Evolutionary conservation across 2,113 vertebrate genomes (phyloP).

Genomic region (Passer montanus): DNA sequence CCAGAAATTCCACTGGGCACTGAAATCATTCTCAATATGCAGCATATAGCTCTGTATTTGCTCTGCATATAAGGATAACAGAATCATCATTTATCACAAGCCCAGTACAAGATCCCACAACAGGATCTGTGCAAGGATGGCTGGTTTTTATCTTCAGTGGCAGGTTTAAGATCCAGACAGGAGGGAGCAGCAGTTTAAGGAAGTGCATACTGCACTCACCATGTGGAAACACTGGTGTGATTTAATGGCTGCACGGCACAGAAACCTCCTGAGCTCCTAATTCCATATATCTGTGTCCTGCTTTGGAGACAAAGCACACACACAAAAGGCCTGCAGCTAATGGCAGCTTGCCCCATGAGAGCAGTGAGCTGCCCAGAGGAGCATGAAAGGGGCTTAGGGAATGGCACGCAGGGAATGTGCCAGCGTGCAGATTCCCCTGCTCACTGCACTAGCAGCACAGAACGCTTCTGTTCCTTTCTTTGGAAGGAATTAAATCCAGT

Average conservation of each 20-base stretch:
- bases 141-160: neutral
- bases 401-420: neutral
- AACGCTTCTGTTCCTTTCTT: conserved; percentile 3
- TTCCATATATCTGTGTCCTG: neutral
- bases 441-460: neutral
- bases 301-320: neutral
- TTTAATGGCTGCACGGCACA: neutral
- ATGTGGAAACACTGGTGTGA: neutral
- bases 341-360: neutral
- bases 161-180: neutral
- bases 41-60: accelerated
- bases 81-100: neutral
- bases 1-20: neutral
- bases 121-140: neutral
- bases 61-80: neutral
- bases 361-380: neutral
- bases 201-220: neutral
- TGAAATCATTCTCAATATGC: neutral
- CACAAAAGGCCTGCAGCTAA: neutral
- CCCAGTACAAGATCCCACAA: accelerated
- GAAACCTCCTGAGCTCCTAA: neutral
- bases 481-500: neutral
- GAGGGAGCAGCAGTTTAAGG: neutral
- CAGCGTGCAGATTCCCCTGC: neutral
- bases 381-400: conserved; percentile 1